Evolutionary conservation across 2,113 vertebrate genomes (phyloP), one percentile per base, ranked within the genome.

Genomic region (Melanocharis versteri): DNA sequence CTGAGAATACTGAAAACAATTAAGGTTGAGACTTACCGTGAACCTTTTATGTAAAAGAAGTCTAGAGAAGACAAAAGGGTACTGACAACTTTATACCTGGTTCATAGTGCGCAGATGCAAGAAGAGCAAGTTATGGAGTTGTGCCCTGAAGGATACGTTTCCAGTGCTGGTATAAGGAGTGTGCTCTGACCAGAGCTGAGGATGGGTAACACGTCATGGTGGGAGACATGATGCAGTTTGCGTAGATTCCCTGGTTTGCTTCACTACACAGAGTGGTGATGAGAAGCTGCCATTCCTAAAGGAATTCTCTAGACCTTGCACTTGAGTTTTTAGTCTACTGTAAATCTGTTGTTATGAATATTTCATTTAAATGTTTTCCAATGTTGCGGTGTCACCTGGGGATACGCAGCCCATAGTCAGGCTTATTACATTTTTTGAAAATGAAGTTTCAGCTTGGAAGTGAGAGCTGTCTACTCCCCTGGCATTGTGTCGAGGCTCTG

Each of bases 201-300:
- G 4, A 42, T 80, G 20, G 0, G 0, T 27, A 21, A 11, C 50
- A 28, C 2, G 6, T 37, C 13, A 9, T 64, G 30, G 10, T 68
- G 28, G 70, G 44, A 90, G 35, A 47, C 4, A 15, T 3, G 9
- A 10, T 57, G 31, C 40, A 56, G 17, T 47, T 66, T 77, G 48
- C 4, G 44, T 69, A 18, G 11, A 54, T 80, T 88, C 90, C 33
- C 23, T 57, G 20, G 35, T 40, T 83, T 69, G 27, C 17, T 76
- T 44, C 28, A 6, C 62, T 83, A 9, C 24, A 21, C 1, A 37
- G 31, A 45, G 30, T 56, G 40, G 9, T 45, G 66, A 39, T 76
- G 57, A 28, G 28, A 83, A 86, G 27, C 53, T 94, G 11, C 31
- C 24, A 14, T 53, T 45, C 40, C 26, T 83, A 48, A 83, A 58